These are phyloP conservation scores for Pteromalus puparum DNA, from an alignment of 1,140 invertebrate genomes.

Conservation along the genomic window DNA sequence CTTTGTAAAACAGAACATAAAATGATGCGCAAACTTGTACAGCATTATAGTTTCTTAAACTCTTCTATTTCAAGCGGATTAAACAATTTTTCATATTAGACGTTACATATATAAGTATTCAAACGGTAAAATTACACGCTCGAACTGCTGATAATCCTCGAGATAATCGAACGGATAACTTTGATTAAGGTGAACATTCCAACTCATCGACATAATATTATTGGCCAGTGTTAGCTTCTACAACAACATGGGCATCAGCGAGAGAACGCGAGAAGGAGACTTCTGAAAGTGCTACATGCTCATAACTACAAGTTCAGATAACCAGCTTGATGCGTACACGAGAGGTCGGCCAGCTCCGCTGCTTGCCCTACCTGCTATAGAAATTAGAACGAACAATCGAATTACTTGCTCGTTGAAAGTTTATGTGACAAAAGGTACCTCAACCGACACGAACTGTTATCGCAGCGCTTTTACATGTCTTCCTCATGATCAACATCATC, in stretches of 20 bases:
- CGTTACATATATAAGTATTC: no score
- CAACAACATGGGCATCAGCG: not conserved
- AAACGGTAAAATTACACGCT: no score
- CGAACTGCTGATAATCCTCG: no score
- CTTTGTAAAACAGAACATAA: no score
- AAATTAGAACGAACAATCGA: constrained; percentile 9
- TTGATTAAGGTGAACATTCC: not conserved
- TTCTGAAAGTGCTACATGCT: not conserved
- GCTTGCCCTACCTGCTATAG: not conserved
- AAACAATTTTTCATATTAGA: no score
- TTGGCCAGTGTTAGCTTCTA: not conserved
- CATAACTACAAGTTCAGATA: constrained; percentile 31
- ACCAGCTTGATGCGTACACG: constrained; percentile 14
- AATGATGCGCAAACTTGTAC: no score
- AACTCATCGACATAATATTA: constrained; percentile 37
- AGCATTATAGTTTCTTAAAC: no score
- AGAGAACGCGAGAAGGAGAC: not conserved
- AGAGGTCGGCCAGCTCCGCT: not conserved
- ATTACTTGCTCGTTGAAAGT: constrained; percentile 26
- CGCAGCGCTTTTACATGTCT: not conserved
- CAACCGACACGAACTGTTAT: constrained; percentile 5
- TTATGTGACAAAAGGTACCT: not conserved
- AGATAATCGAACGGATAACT: no score
- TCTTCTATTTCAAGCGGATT: no score
- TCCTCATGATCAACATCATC: not conserved